phyloP scores from a whole-genome alignment of 2,113 vertebrate species.

The Tetrao urogallus region DNA sequence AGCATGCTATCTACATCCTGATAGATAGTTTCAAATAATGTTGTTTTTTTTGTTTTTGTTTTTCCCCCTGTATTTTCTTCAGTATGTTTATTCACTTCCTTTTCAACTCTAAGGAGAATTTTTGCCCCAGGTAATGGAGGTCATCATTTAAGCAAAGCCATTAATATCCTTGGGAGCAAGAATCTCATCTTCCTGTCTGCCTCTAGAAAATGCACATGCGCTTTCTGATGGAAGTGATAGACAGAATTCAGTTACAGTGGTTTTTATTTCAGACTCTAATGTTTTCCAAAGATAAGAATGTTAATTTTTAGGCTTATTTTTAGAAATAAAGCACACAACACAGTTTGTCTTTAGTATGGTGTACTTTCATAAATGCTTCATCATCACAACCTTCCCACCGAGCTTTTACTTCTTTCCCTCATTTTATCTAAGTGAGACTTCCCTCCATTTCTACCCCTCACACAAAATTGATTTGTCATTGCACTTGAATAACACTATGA shows the following conservation, averaged over 20 bases:
- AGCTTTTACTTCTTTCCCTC: background rate
- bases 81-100: background rate
- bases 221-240: background rate
- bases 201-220: background rate
- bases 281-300: background rate
- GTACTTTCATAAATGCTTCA: background rate
- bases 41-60: background rate
- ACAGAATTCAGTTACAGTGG: background rate
- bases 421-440: background rate
- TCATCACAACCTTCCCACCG: background rate
- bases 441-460: background rate
- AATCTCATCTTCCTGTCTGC: background rate
- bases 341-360: background rate
- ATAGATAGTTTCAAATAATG: background rate
- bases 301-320: background rate
- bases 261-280: background rate
- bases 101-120: background rate
- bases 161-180: background rate
- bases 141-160: too few species aligned
- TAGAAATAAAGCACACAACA: background rate
- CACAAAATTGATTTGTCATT: background rate
- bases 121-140: background rate
- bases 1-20: background rate
- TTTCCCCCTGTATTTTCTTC: accelerated
- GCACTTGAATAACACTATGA: background rate